phyloP scores from a whole-genome alignment of 2,797 vertebrate species.

The Coregonus sp. region DNA sequence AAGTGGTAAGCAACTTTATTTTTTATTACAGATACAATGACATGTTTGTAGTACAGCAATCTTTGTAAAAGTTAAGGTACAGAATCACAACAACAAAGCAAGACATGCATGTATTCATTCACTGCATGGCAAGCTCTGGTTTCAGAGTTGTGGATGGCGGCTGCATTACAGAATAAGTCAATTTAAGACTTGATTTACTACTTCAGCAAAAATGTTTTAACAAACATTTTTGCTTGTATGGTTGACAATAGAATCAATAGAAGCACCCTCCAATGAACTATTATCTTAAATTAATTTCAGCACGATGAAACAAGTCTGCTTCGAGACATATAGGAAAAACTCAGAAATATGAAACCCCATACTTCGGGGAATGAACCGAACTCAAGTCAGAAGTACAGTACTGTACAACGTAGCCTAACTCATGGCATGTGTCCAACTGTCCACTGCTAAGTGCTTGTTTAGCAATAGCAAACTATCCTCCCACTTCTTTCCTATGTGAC shows the following conservation, averaged over 20 bases:
- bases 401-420: neutral
- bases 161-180: too few species aligned
- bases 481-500: constrained; percentile 71
- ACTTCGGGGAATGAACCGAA: neutral
- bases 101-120: too few species aligned
- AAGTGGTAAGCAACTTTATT: too few species aligned
- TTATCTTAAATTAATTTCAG: neutral
- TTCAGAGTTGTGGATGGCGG: too few species aligned
- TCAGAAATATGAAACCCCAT: constrained; percentile 6
- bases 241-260: neutral
- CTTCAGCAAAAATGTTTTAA: neutral
- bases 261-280: neutral
- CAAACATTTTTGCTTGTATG: neutral
- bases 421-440: neutral
- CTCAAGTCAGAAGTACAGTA: neutral
- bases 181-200: too few species aligned
- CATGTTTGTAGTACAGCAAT: too few species aligned
- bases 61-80: too few species aligned
- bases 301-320: neutral
- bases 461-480: neutral
- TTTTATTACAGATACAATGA: too few species aligned
- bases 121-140: too few species aligned
- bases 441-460: neutral
- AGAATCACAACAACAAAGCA: too few species aligned
- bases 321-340: constrained; percentile 36